Conservation (phyloP, 2,113 vertebrate genomes). For the Rhinichthys klamathensis region DNA sequence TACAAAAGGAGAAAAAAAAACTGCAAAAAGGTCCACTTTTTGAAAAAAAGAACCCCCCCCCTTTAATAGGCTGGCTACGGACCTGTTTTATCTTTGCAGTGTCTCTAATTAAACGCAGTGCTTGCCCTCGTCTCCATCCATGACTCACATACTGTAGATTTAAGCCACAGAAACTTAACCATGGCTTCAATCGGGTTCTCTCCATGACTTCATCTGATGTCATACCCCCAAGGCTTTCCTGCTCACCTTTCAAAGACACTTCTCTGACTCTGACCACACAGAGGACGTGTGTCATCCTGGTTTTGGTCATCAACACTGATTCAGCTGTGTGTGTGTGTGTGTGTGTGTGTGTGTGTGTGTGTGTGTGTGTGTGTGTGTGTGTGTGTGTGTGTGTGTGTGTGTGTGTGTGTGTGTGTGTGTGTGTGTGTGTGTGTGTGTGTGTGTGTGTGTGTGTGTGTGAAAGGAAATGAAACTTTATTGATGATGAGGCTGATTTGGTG, state of each 20-base stretch:
- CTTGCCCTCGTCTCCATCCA: slow-evolving; percentile 42
- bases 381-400: background rate
- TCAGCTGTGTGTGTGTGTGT: background rate
- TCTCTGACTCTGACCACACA: background rate
- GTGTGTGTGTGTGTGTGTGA: background rate
- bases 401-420: background rate
- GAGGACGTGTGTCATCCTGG: slow-evolving; percentile 1
- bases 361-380: background rate
- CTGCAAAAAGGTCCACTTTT: no score
- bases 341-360: background rate
- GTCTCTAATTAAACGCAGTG: slow-evolving; percentile 60
- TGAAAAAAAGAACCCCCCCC: no score
- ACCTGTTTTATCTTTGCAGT: background rate
- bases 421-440: no score
- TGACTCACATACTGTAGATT: slow-evolving; percentile 26
- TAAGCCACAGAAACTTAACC: slow-evolving; percentile 29
- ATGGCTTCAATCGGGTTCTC: background rate
- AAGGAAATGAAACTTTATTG: background rate
- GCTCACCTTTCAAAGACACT: background rate
- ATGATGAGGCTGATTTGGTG: background rate
- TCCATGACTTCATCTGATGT: slow-evolving; percentile 14
- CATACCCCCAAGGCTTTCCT: slow-evolving; percentile 23
- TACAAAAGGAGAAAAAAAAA: no score
- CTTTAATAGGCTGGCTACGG: no score
- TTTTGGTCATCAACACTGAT: background rate